Evolutionary conservation across 2,888 invertebrate genomes (phyloP).

Genomic region (Nomada fabriciana): DNA sequence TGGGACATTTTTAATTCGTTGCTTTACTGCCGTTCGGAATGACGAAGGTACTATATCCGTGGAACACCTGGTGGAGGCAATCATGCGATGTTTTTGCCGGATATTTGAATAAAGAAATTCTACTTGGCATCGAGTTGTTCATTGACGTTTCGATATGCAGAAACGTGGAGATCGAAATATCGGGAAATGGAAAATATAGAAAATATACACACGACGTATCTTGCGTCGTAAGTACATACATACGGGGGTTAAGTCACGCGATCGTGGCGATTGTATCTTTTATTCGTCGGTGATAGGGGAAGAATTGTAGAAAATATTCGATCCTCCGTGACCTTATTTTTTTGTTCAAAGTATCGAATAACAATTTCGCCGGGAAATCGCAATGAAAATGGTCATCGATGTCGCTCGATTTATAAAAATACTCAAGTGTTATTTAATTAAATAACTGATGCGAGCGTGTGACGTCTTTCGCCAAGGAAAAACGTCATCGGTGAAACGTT

Average conservation of each 20-base stretch:
- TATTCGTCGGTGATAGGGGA: neutral
- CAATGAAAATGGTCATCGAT: neutral
- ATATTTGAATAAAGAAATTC: too few species aligned
- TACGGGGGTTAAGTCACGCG: neutral
- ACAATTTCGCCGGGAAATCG: neutral
- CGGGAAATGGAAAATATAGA: too few species aligned
- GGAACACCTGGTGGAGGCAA: too few species aligned
- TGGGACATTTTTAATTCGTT: too few species aligned
- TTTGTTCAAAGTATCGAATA: neutral
- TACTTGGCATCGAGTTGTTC: too few species aligned
- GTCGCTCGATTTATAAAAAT: neutral
- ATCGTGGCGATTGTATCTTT: neutral
- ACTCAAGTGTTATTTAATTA: neutral
- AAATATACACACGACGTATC: too few species aligned
- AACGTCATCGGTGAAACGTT: neutral
- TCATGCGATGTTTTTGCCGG: too few species aligned
- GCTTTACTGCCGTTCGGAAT: too few species aligned
- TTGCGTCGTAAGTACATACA: too few species aligned
- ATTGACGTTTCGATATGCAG: too few species aligned
- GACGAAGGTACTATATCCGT: too few species aligned
- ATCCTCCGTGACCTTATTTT: neutral
- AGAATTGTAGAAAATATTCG: neutral
- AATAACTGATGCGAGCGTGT: neutral
- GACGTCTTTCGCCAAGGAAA: neutral
- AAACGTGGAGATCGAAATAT: too few species aligned